Percentiles rank a stretch among this genome's conserved stretches.
Evolutionary conservation across 2,888 invertebrate genomes (phyloP).

Genomic region (Rhingia rostrata): DNA sequence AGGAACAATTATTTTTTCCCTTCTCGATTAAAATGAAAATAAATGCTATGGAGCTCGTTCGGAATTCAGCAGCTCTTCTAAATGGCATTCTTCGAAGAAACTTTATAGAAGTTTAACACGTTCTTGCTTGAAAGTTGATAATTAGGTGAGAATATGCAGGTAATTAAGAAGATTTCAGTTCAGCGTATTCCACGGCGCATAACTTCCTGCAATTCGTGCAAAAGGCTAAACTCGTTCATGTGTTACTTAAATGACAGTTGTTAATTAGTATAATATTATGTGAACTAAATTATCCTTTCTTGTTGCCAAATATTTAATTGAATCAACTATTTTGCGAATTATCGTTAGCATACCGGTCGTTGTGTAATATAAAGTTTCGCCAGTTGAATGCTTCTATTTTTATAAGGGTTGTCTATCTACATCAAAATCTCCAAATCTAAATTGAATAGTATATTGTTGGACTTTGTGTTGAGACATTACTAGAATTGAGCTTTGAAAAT

Average conservation of each 20-base stretch:
- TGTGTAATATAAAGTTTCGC: too few species aligned
- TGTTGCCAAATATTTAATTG: background rate
- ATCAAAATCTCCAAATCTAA: too few species aligned
- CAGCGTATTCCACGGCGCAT: slow-evolving; percentile 19
- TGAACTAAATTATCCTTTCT: background rate
- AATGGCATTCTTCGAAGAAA: slow-evolving; percentile 54
- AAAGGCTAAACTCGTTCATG: slow-evolving; percentile 39
- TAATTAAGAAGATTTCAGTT: slow-evolving; percentile 68
- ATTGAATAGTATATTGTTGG: too few species aligned
- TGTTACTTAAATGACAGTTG: slow-evolving; percentile 40
- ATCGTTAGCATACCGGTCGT: too few species aligned
- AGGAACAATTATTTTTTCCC: slow-evolving; percentile 44
- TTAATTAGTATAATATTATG: slow-evolving; percentile 28
- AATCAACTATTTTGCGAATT: background rate
- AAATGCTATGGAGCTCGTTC: slow-evolving; percentile 46
- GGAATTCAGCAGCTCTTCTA: slow-evolving; percentile 31
- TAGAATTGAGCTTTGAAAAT: background rate
- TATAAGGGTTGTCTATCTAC: too few species aligned
- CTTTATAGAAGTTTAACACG: slow-evolving; percentile 52
- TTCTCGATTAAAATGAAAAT: slow-evolving; percentile 59
- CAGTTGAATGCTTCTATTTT: too few species aligned
- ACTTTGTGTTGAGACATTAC: background rate
- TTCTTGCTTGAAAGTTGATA: slow-evolving; percentile 58
- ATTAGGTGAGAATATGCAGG: slow-evolving; percentile 71
- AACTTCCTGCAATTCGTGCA: slow-evolving; percentile 33